Base-by-base conservation (phyloP, 2,797 vertebrate species). In the Carduelis carduelis region DNA sequence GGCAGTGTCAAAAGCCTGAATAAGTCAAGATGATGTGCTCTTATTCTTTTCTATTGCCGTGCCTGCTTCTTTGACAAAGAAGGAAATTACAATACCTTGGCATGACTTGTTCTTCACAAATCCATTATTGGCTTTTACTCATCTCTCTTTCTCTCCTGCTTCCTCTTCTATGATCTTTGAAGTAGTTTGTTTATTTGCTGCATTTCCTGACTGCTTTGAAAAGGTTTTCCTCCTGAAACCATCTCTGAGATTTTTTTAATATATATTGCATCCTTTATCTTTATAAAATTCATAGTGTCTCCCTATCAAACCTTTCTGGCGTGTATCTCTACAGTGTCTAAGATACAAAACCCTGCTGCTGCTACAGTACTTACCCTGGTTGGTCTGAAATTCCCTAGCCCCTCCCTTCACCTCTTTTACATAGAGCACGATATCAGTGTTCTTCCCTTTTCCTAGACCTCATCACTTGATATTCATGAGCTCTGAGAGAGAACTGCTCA, bases 51-150 rank as follows among this genome's bases (percentile, higher is more conserved):
- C 66, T 70, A 23, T 88, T 91, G 28, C 53, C 14, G 5, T 28
- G 46, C 80, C 46, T 94, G 60, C 83, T 89, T n/a, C 76, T 95
- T 89, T 91, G 69, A 81, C 89, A 89, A 87, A 91, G 75, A 71
- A 91, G 78, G 92, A 87, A 93, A 93, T 95, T 92, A 74, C 75
- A 41, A 27, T 84, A 84, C 56, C 81, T 92, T 87, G 76, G 85
- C 41, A 12, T 70, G 56, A 53, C 84, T 95, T 85, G 56, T 85
- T 90, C 93, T 85, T 78, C 41, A 60, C 57, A 93, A 94, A 89
- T 85, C 53, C 57, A 27, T 95, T 95, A 93, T 13, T 95, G 87
- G 61, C 75, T 96, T 93, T 93, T 89, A 87, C 41, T 92, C 64
- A 43, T 93, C n/a, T 66, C 39, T 64, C 55, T 34, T 21, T 30